phyloP scores from a whole-genome alignment of 2,888 invertebrate species.

The Acrobasis repandana region DNA sequence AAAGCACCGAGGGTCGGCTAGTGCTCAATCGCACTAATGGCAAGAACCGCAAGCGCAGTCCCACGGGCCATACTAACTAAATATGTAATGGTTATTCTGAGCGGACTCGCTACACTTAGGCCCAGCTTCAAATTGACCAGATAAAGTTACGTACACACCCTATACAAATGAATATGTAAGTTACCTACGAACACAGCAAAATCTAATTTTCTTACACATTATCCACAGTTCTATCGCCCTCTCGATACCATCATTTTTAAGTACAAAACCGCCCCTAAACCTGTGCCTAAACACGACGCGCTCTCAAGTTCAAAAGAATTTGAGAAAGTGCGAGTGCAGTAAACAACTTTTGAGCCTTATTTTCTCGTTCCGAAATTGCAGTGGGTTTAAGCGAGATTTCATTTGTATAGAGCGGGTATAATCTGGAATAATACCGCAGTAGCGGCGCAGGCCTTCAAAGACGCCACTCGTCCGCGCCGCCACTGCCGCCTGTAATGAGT shows the following conservation, averaged over 20 bases:
- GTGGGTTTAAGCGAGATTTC: slow-evolving; percentile 82
- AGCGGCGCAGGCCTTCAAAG: slow-evolving; percentile 78
- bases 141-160: slow-evolving; percentile 47
- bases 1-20: slow-evolving; percentile 46
- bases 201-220: neutral
- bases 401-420: slow-evolving; percentile 81
- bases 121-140: slow-evolving; percentile 56
- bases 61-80: slow-evolving; percentile 70
- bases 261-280: slow-evolving; percentile 32
- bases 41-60: slow-evolving; percentile 74
- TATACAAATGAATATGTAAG: slow-evolving; percentile 32
- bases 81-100: slow-evolving; percentile 74
- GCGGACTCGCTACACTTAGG: slow-evolving; percentile 60
- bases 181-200: slow-evolving; percentile 2
- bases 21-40: slow-evolving; percentile 77
- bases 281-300: slow-evolving; percentile 35
- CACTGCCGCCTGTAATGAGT: slow-evolving; percentile 79
- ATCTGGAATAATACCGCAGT: slow-evolving; percentile 81
- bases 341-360: slow-evolving; percentile 77
- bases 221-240: neutral
- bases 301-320: slow-evolving; percentile 61
- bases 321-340: slow-evolving; percentile 71
- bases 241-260: slow-evolving; percentile 20
- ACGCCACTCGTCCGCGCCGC: slow-evolving; percentile 78
- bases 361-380: slow-evolving; percentile 80